phyloP scores from a whole-genome alignment of 1,140 invertebrate genomes.

The Ephestia elutella region DNA sequence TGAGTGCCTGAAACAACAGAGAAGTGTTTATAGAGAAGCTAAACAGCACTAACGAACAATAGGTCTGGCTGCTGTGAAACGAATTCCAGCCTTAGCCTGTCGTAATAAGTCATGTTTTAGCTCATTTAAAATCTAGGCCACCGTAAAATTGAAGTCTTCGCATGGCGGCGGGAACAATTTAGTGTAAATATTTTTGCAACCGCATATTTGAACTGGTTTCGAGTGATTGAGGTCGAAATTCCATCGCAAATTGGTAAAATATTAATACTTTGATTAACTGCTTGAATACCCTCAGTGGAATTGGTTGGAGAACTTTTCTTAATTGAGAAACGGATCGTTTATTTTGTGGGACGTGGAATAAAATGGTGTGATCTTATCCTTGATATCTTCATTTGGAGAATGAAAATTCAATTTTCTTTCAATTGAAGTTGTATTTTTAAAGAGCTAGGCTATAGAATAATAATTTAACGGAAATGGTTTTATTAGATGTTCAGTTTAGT shows the following conservation, averaged over 20 bases:
- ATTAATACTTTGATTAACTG: conserved; percentile 4
- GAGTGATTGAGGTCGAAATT: neutral
- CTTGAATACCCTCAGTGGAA: neutral
- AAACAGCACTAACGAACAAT: conserved; percentile 31
- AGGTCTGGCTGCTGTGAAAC: conserved; percentile 19
- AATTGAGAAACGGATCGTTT: conserved; percentile 4
- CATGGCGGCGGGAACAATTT: neutral
- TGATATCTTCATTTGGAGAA: neutral
- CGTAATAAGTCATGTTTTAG: neutral
- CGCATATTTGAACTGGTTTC: neutral
- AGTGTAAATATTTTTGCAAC: neutral
- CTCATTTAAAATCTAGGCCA: neutral
- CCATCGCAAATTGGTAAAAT: neutral
- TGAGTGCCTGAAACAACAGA: conserved; percentile 64
- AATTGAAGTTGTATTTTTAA: neutral
- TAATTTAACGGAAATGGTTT: no score
- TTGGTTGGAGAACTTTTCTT: conserved; percentile 1
- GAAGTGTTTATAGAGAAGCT: conserved; percentile 33
- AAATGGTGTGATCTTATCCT: neutral
- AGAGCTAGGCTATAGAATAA: no score
- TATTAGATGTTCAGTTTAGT: no score
- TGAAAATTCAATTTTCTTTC: neutral
- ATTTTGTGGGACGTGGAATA: neutral
- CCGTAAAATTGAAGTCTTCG: neutral
- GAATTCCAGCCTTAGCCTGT: neutral